Base-by-base conservation (phyloP, 1,140 invertebrate genomes). In the Papilio helenus region DNA sequence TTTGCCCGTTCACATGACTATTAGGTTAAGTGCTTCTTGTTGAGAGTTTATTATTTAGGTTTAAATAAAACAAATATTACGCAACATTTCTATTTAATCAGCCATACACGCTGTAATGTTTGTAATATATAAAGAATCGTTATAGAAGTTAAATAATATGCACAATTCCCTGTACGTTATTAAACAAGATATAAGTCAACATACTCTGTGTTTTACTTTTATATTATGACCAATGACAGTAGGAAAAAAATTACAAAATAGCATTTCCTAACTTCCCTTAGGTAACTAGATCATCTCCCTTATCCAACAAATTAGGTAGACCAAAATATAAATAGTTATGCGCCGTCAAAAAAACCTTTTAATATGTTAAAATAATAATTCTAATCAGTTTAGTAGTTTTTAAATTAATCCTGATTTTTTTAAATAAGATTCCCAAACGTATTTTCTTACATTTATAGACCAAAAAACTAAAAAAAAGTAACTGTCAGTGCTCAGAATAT, bases 101-200 rank as follows among this genome's bases (percentile, higher is more conserved):
- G 80, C 81, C 85, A 72, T 87, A 85, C 81, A 79, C 78, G 46
- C 81, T 81, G 85, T 84, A 84, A 73, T 83, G 80, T 79, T 81
- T 76, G 79, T 68, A 81, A 49, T 84, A 84, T 82, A 85, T 79
- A 84, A 82, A 87, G 82, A 85, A 87, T 81, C 83, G 82, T 83
- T 86, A 84, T 80, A 84, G 73, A 81, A 83, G 83, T 86, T 84
- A 84, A 88, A 87, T 83, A 87, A 88, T 86, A 87, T 86, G 83
- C 83, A 88, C 85, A 86, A 85, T 86, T 90, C 89, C 89, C 89
- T 90, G 89, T 90, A 89, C 82, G 83, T 87, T 86, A 90, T 83
- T 84, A 79, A 87, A 88, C 83, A 87, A 88, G 79, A 87, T 81
- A 84, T 82, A 84, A 86, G 83, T 85, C 81, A 80, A 81, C 51